Conservation (phyloP, 2,888 invertebrate species). For the Pyrocoelia pectoralis region DNA sequence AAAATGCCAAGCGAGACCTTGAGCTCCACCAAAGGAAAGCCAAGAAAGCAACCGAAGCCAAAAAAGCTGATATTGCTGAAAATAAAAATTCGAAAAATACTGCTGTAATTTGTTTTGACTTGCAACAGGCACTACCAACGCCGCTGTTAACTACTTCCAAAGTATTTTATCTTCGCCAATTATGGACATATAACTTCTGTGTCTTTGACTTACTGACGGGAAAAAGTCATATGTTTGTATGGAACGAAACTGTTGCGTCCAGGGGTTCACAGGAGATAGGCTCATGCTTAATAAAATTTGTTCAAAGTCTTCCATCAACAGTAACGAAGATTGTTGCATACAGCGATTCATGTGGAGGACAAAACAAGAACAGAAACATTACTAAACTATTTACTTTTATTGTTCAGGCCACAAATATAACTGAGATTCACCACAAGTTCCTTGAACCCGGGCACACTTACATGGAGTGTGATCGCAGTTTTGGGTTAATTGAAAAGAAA, state of each 20-base stretch:
- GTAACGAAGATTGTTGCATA: slow-evolving; percentile 22
- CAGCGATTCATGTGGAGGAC: slow-evolving; percentile 38
- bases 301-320: slow-evolving; percentile 12
- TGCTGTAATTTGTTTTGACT: slow-evolving; percentile 17
- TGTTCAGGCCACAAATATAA: neutral
- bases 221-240: slow-evolving; percentile 36
- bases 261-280: slow-evolving; percentile 40
- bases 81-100: neutral
- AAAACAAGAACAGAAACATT: slow-evolving; percentile 41
- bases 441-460: neutral
- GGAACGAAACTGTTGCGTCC: slow-evolving; percentile 39
- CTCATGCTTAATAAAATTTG: slow-evolving; percentile 33
- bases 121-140: slow-evolving; percentile 17
- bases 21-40: neutral
- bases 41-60: neutral
- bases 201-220: neutral
- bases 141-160: slow-evolving; percentile 6
- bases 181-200: slow-evolving; percentile 14
- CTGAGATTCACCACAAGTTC: neutral
- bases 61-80: neutral
- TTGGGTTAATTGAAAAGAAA: neutral
- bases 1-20: neutral
- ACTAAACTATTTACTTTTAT: slow-evolving; percentile 19
- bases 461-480: neutral
- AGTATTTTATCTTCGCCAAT: slow-evolving; percentile 11